Conservation (phyloP, 2,113 vertebrate species). For the Melanocharis versteri region DNA sequence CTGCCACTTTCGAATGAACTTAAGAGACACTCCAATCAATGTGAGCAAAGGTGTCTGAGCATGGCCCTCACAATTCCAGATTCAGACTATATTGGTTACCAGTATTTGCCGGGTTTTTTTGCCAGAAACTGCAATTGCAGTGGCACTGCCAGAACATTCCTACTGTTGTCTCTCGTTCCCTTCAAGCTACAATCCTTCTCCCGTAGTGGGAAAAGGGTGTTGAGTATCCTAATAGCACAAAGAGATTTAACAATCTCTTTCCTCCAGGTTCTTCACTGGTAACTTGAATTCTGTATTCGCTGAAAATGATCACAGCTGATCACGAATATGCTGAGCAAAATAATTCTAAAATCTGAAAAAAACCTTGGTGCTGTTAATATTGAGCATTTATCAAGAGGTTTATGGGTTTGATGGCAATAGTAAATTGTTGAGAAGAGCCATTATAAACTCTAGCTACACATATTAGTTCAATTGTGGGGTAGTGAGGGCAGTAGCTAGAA, state of each 20-base stretch:
- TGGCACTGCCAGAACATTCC: neutral
- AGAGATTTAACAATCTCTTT: neutral
- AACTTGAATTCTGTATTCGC: neutral
- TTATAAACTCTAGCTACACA: neutral
- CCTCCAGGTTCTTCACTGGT: neutral
- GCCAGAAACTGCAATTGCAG: neutral
- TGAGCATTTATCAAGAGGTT: neutral
- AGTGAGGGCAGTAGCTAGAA: neutral
- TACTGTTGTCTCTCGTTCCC: neutral
- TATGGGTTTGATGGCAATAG: neutral
- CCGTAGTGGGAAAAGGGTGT: fast-evolving
- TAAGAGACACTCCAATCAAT: neutral
- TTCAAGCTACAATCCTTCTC: neutral
- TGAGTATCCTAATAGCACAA: neutral
- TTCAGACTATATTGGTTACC: neutral
- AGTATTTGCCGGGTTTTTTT: neutral
- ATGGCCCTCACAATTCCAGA: neutral
- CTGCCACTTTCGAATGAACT: neutral
- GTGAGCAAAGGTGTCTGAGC: neutral
- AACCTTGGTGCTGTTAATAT: neutral
- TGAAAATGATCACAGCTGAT: neutral
- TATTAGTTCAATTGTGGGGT: neutral
- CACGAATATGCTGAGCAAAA: neutral
- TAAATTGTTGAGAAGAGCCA: neutral
- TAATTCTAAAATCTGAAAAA: neutral